Evolutionary conservation across 2,888 invertebrate species (phyloP).

Genomic region (Oscheius sp.): DNA sequence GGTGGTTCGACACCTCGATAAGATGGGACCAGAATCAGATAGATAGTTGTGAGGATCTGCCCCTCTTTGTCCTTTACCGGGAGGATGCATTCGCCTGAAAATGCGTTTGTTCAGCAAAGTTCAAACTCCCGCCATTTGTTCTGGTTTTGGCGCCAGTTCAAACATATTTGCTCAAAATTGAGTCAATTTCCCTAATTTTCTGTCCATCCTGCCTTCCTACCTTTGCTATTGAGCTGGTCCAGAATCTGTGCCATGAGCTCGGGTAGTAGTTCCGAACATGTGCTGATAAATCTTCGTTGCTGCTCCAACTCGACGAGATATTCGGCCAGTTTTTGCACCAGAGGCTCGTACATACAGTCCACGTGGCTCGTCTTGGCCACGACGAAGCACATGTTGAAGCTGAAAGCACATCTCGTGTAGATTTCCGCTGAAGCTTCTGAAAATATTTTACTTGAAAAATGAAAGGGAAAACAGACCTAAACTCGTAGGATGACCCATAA

Average conservation of each 20-base stretch:
- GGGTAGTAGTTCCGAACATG: constrained; percentile 38
- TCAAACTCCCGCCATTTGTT: too few species aligned
- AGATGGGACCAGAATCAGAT: constrained; percentile 69
- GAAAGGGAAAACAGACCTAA: constrained; percentile 46
- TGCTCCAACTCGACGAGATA: constrained; percentile 70
- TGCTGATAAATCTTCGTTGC: constrained; percentile 46
- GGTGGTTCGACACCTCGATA: constrained; percentile 68
- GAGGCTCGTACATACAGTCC: constrained; percentile 71
- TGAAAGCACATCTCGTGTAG: constrained; percentile 56
- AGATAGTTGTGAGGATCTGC: constrained; percentile 55
- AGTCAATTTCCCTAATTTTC: not conserved
- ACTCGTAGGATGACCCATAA: constrained; percentile 71
- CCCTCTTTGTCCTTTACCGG: constrained; percentile 48
- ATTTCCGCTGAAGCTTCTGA: constrained; percentile 35
- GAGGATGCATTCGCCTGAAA: constrained; percentile 64
- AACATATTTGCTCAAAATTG: too few species aligned
- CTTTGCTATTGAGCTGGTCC: constrained; percentile 58
- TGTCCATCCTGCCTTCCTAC: constrained; percentile 38
- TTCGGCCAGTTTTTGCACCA: constrained; percentile 71
- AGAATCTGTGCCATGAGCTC: constrained; percentile 62
- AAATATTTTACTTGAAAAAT: not conserved
- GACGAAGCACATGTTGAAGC: constrained; percentile 72
- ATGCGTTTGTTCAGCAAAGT: too few species aligned
- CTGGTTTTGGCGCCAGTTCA: too few species aligned
- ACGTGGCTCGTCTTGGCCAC: constrained; percentile 54